A percentile compares a stretch with the other conserved stretches of the same genome.
phyloP scores from a whole-genome alignment of 2,797 vertebrate species.

The Echiichthys vipera region DNA sequence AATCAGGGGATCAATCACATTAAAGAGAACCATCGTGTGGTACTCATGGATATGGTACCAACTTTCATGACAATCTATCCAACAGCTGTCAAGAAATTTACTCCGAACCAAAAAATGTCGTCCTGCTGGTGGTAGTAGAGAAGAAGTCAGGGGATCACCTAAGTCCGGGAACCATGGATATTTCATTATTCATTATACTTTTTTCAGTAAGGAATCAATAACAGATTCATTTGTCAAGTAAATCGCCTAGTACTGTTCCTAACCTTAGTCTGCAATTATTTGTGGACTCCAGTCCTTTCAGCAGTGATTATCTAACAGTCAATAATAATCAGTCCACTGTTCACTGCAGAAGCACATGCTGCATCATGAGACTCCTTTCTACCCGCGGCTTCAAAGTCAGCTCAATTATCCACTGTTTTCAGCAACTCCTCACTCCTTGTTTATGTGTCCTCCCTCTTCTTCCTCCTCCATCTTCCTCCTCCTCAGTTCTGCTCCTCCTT shows the following conservation, averaged over 20 bases:
- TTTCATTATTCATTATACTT: neutral
- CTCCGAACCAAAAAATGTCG: neutral
- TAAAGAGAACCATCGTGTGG: too few species aligned
- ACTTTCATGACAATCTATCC: too few species aligned
- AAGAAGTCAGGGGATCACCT: too few species aligned
- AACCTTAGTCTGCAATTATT: neutral
- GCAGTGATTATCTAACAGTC: constrained; percentile 8
- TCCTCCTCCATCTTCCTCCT: constrained; percentile 1
- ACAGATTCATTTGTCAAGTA: neutral
- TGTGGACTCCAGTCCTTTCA: constrained; percentile 1
- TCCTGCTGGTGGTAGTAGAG: too few species aligned
- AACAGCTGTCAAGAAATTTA: neutral
- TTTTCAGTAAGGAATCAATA: neutral
- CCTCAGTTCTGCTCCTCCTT: neutral
- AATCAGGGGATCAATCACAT: neutral
- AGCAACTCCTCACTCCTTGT: constrained; percentile 15
- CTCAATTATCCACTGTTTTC: constrained; percentile 15
- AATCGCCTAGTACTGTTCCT: neutral
- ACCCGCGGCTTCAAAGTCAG: constrained; percentile 22
- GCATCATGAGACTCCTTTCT: constrained; percentile 62
- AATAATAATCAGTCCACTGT: constrained; percentile 51
- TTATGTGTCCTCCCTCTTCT: constrained; percentile 16
- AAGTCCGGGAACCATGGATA: neutral
- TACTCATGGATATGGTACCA: too few species aligned
- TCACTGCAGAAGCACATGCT: constrained; percentile 49